These are phyloP conservation scores for Macrotus californicus DNA, from an alignment of 2,113 vertebrate species.

Conservation along the genomic window DNA sequence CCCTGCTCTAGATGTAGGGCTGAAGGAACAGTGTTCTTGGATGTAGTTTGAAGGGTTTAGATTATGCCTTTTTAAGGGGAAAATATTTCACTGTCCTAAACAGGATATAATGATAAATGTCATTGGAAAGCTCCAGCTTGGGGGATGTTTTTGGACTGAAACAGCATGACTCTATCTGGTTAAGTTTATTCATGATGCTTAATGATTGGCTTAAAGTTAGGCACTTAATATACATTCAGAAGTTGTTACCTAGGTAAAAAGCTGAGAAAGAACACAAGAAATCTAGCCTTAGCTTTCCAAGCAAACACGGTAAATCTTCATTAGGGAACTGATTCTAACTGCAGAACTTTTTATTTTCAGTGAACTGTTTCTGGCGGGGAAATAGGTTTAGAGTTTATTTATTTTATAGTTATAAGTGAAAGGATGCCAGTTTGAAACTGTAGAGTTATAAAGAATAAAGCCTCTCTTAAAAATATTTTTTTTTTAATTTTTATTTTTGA, in stretches of 20 bases:
- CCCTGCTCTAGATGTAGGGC: background rate
- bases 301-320: background rate
- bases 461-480: background rate
- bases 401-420: background rate
- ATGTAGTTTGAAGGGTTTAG: background rate
- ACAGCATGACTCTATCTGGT: background rate
- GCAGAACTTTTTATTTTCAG: background rate
- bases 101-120: background rate
- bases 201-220: background rate
- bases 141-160: background rate
- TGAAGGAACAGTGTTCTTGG: background rate
- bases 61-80: background rate
- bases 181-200: background rate
- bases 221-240: background rate
- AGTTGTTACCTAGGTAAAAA: background rate
- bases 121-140: background rate
- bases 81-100: background rate
- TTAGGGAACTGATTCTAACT: background rate
- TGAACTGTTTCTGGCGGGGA: background rate
- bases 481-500: too few species aligned
- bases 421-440: background rate
- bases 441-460: background rate
- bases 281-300: background rate
- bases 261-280: background rate
- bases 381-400: background rate